Base-by-base conservation (phyloP, 1,140 invertebrate genomes). In the Nylanderia fulva region DNA sequence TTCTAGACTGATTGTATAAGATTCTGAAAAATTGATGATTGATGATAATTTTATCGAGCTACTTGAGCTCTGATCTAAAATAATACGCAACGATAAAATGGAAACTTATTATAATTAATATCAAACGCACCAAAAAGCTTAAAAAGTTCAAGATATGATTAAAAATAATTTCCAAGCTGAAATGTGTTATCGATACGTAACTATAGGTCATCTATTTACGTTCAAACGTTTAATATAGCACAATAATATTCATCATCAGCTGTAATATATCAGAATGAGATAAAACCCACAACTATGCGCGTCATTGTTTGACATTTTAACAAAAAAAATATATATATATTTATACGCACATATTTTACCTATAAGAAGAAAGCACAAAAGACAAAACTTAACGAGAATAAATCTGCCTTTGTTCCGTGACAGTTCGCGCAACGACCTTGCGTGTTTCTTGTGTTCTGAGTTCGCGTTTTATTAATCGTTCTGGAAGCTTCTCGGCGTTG, bases 151-250 rank as follows among this genome's bases (percentile, higher is more conserved):
- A 66, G 29, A 56, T 21, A 54, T 24, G 27, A 36, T 68, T 79
- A 56, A 2, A n/a, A 36, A 0, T 0, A 9, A 3, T 42, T 68
- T 56, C 29, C 61, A 79, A 54, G 76, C 68, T 79, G 61, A 79
- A 68, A 54, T 79, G 45, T 79, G 45, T 79, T 79, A 79, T 54
- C 63, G 76, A 27, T 29, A 48, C 42, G 9, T 79, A 15, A 79
- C 33, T 56, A 79, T 79, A 79, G 63, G 76, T 79, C 45, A 68
- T 68, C 76, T 79, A 79, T 79, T 68, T 68, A 39, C 13, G 63
- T 54, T 77, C 7, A 33, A 68, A 56, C 8, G 33, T 68, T 68
- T 68, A 66, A 54, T 27, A 52, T 27, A 79, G 6, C 9, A 5
- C 6, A 33, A 68, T 79, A 54, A 54, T 56, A 39, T 24, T 24